A percentile compares a stretch with the other conserved stretches of the same genome.
These are phyloP conservation scores for Caenorhabditis becei DNA, from an alignment of 2,888 invertebrate genomes.

Conservation along the genomic window DNA sequence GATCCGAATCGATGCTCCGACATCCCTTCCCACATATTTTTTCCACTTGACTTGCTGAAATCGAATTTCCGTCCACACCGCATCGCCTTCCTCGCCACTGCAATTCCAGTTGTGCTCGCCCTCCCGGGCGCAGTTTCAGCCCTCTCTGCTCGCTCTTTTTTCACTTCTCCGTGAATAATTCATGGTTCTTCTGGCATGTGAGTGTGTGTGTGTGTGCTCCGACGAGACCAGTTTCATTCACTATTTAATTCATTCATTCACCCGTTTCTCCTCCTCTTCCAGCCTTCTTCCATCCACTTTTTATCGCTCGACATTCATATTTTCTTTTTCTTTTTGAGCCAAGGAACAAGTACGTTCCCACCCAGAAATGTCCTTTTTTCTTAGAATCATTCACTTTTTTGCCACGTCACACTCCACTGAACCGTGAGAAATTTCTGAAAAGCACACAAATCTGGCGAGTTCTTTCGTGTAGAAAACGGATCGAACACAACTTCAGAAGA, in stretches of 20 bases:
- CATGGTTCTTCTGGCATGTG: slow-evolving; percentile 31
- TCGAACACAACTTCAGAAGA: no score
- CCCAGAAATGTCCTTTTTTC: neutral
- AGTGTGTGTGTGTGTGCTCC: slow-evolving; percentile 9
- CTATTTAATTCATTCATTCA: slow-evolving; percentile 55
- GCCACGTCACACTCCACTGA: slow-evolving; percentile 2
- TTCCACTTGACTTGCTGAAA: slow-evolving; percentile 54
- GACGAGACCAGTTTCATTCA: slow-evolving; percentile 48
- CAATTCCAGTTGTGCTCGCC: neutral
- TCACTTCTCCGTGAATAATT: slow-evolving; percentile 41
- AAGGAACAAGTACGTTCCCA: neutral
- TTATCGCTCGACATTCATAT: neutral
- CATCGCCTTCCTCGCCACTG: neutral
- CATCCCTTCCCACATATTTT: slow-evolving; percentile 7
- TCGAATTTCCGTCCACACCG: slow-evolving; percentile 53
- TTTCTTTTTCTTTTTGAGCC: neutral
- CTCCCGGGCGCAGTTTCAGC: slow-evolving; percentile 14
- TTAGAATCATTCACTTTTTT: neutral
- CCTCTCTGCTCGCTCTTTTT: neutral
- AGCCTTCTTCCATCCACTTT: slow-evolving; percentile 10
- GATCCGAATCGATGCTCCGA: neutral
- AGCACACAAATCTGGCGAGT: no score
- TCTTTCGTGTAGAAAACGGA: no score
- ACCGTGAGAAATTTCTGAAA: neutral
- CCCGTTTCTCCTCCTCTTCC: slow-evolving; percentile 19